Percentiles rank a stretch among this genome's conserved stretches.
Evolutionary conservation across 2,113 vertebrate genomes (phyloP).

Genomic region (Oostethus manadensis): DNA sequence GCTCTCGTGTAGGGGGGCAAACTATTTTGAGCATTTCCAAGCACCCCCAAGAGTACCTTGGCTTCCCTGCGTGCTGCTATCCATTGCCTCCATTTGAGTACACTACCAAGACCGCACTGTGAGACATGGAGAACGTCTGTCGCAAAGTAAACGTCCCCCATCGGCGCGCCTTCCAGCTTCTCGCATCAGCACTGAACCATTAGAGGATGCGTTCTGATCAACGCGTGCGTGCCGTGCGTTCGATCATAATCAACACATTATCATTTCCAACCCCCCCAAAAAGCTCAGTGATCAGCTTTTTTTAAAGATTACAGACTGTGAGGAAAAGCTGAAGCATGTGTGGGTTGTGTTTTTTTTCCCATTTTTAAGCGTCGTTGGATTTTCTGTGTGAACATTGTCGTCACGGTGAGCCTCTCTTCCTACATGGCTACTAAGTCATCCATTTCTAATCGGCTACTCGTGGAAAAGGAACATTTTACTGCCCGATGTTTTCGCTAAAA

Average conservation of each 20-base stretch:
- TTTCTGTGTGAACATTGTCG: constrained; percentile 42
- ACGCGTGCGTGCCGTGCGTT: constrained; percentile 19
- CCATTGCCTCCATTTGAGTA: constrained; percentile 63
- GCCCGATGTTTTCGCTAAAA: constrained; percentile 61
- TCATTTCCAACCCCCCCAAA: constrained; percentile 51
- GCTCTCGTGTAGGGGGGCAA: constrained; percentile 52
- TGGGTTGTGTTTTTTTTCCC: background rate
- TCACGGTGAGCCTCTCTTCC: constrained; percentile 37
- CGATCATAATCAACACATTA: constrained; percentile 29
- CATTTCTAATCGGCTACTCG: constrained; percentile 55
- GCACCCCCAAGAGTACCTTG: constrained; percentile 53
- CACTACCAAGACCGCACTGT: constrained; percentile 71
- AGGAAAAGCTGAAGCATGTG: constrained; percentile 33
- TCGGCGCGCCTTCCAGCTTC: constrained; percentile 45
- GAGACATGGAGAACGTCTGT: constrained; percentile 66
- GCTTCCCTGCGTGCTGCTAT: constrained; percentile 69
- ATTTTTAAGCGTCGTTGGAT: constrained; percentile 22
- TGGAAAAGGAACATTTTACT: constrained; percentile 57
- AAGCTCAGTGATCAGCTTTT: constrained; percentile 64
- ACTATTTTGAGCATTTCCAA: constrained; percentile 53
- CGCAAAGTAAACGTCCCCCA: constrained; percentile 48
- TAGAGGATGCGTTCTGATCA: constrained; percentile 36
- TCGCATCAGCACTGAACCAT: constrained; percentile 47
- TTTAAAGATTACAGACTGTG: constrained; percentile 41
- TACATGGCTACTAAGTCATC: constrained; percentile 41